Percentiles rank a stretch among this genome's conserved stretches.
phyloP scores from a whole-genome alignment of 2,113 vertebrate species.

The Gymnocephalus cernua region DNA sequence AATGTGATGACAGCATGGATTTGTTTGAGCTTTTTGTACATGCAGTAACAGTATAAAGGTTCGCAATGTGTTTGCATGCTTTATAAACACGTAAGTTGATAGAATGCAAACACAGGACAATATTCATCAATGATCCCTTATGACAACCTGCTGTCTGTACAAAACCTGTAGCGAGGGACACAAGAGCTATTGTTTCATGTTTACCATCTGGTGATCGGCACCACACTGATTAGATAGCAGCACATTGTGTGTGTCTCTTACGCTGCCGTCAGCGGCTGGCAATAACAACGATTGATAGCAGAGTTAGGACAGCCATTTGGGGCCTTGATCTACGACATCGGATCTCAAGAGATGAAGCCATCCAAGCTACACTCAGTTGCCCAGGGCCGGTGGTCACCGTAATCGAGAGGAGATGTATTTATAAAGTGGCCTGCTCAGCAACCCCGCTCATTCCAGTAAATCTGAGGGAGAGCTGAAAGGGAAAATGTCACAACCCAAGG shows the following conservation, averaged over 20 bases:
- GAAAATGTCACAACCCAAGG: slow-evolving; percentile 85
- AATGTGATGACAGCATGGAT: slow-evolving; percentile 1
- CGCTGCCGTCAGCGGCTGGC: slow-evolving; percentile 60
- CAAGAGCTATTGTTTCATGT: slow-evolving; percentile 63
- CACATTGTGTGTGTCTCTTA: slow-evolving; percentile 63
- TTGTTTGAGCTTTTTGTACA: neutral
- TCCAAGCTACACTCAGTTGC: slow-evolving; percentile 64
- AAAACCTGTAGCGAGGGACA: slow-evolving; percentile 20
- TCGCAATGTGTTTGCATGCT: neutral
- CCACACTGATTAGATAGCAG: slow-evolving; percentile 76
- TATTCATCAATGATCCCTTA: slow-evolving; percentile 15
- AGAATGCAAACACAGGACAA: neutral
- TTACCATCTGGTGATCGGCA: slow-evolving; percentile 66
- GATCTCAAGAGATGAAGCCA: slow-evolving; percentile 82
- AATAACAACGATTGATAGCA: slow-evolving; percentile 83
- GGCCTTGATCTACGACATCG: slow-evolving; percentile 79
- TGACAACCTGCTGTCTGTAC: slow-evolving; percentile 15
- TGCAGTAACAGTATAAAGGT: neutral
- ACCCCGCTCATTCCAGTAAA: slow-evolving; percentile 80
- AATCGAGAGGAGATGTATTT: slow-evolving; percentile 85
- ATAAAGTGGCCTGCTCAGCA: slow-evolving; percentile 84
- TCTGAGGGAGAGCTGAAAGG: slow-evolving; percentile 78
- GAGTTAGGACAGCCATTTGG: slow-evolving; percentile 76
- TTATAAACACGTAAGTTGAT: neutral
- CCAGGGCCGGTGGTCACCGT: slow-evolving; percentile 71